Evolutionary conservation across 2,113 vertebrate species (phyloP).

Genomic region (Chauna torquata): DNA sequence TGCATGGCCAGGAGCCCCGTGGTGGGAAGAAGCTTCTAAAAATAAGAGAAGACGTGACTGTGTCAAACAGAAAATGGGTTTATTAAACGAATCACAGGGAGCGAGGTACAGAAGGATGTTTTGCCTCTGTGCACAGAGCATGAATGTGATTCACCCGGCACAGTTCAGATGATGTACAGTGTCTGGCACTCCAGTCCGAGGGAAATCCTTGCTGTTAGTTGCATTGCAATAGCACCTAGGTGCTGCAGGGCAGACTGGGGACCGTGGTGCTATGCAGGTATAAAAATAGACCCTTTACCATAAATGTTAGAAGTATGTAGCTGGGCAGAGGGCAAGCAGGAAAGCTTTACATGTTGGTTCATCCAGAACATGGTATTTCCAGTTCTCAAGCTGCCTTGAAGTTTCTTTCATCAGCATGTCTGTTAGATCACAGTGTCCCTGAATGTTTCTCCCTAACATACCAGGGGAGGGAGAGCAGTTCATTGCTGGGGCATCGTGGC

Average conservation of each 20-base stretch:
- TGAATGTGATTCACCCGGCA: too few species aligned
- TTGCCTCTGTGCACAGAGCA: accelerated
- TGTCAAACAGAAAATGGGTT: not conserved
- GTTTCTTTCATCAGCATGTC: not conserved
- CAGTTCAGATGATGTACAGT: accelerated
- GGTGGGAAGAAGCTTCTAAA: not conserved
- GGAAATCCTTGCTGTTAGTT: not conserved
- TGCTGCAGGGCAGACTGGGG: not conserved
- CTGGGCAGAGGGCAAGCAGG: accelerated
- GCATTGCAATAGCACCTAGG: accelerated
- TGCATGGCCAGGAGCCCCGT: not conserved
- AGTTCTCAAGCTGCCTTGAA: not conserved
- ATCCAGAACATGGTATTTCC: accelerated
- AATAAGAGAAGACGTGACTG: too few species aligned
- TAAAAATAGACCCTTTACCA: not conserved
- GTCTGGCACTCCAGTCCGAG: not conserved
- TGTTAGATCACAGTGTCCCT: accelerated
- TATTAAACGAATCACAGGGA: not conserved
- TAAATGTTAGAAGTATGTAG: accelerated
- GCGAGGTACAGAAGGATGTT: not conserved
- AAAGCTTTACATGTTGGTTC: not conserved
- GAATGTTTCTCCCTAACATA: not conserved
- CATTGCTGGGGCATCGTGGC: accelerated
- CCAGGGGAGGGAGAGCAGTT: not conserved
- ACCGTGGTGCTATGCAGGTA: accelerated